phyloP scores from a whole-genome alignment of 2,888 invertebrate genomes.

The Podabrus alpinus region DNA sequence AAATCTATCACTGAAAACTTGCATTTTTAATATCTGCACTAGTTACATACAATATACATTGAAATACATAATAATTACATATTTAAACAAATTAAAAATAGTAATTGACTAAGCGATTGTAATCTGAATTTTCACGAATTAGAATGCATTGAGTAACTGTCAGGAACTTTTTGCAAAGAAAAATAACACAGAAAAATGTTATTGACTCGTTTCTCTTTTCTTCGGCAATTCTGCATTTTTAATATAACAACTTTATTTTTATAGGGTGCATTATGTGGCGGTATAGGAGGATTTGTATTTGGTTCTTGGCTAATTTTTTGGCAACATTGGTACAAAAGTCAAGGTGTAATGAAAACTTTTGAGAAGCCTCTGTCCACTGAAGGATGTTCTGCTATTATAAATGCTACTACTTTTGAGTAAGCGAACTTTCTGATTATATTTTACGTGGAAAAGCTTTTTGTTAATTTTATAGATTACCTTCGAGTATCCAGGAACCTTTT shows the following conservation, averaged over 20 bases:
- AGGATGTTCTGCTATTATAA: conserved; percentile 24
- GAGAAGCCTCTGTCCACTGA: conserved; percentile 21
- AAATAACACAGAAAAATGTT: too few relatives aligned
- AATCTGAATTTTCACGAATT: too few relatives aligned
- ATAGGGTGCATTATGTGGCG: conserved; percentile 34
- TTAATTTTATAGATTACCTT: background rate
- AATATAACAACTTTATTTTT: background rate
- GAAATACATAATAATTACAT: too few relatives aligned
- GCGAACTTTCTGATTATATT: background rate
- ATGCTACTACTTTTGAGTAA: background rate
- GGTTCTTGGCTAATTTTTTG: conserved; percentile 29
- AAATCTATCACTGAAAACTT: background rate
- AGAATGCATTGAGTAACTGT: too few relatives aligned
- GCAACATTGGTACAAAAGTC: conserved; percentile 22
- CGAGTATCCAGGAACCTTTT: conserved; percentile 13
- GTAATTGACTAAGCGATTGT: too few relatives aligned
- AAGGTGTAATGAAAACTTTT: conserved; percentile 13
- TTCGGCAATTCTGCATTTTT: too few relatives aligned
- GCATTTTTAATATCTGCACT: too few relatives aligned
- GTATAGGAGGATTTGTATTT: conserved; percentile 26
- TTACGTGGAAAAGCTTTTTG: background rate
- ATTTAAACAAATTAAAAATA: too few relatives aligned
- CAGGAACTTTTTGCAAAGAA: too few relatives aligned
- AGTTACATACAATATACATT: too few relatives aligned
- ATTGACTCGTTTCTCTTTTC: too few relatives aligned